Conservation (phyloP, 2,888 invertebrate species). For the Andricus quercusramuli region DNA sequence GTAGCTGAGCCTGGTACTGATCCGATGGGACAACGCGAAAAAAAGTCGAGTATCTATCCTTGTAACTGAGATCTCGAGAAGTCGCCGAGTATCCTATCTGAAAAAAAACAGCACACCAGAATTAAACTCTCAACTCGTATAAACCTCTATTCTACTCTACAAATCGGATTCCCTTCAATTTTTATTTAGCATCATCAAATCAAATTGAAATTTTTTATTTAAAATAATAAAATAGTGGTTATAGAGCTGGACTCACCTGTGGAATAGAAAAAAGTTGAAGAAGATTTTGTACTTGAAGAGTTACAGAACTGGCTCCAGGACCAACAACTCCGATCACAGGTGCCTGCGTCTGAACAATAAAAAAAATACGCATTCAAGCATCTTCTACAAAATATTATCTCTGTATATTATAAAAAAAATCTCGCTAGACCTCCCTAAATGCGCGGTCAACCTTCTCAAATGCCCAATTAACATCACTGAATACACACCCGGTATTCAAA, state of each 20-base stretch:
- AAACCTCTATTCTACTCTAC: background rate
- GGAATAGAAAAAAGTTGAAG: slow-evolving; percentile 85
- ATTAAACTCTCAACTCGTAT: background rate
- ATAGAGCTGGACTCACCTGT: slow-evolving; percentile 60
- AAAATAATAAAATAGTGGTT: background rate
- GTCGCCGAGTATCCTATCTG: slow-evolving; percentile 90
- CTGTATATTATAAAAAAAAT: too few relatives aligned
- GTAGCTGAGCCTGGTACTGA: slow-evolving; percentile 87
- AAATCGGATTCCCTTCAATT: background rate
- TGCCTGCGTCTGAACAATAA: slow-evolving; percentile 58
- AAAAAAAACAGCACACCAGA: slow-evolving; percentile 32
- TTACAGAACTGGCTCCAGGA: slow-evolving; percentile 87
- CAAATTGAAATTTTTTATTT: too few relatives aligned
- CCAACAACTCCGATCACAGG: slow-evolving; percentile 86
- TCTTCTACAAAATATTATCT: too few relatives aligned
- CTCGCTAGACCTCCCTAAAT: too few relatives aligned
- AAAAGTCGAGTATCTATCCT: slow-evolving; percentile 87
- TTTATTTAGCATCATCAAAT: background rate
- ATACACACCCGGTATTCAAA: too few relatives aligned
- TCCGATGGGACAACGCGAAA: slow-evolving; percentile 89
- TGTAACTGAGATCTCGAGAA: slow-evolving; percentile 87
- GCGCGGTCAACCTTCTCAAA: too few relatives aligned
- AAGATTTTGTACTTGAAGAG: slow-evolving; percentile 87
- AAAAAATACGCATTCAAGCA: too few relatives aligned
- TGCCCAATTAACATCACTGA: too few relatives aligned